These are phyloP conservation scores for Saturnia pavonia DNA, from an alignment of 2,888 invertebrate species.

Conservation along the genomic window DNA sequence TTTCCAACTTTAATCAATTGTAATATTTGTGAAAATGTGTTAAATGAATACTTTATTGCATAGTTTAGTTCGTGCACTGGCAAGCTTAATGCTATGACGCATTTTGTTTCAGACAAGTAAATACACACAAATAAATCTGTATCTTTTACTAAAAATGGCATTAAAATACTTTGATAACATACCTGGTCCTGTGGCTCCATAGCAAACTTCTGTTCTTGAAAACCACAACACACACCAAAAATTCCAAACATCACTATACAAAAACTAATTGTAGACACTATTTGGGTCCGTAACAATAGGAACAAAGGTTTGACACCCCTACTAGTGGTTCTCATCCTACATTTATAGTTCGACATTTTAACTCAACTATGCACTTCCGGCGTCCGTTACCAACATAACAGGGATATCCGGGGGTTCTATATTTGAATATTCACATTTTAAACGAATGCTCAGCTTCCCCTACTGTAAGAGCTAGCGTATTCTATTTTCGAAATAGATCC, in stretches of 20 bases:
- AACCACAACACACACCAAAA: constrained; percentile 63
- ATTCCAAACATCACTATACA: constrained; percentile 47
- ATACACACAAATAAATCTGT: no score
- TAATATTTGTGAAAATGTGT: no score
- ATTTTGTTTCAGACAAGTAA: no score
- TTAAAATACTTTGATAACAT: constrained; percentile 21
- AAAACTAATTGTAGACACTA: constrained; percentile 35
- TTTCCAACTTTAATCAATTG: no score
- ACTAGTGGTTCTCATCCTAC: constrained; percentile 58
- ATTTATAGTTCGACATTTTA: constrained; percentile 56
- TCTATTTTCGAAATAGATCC: constrained; percentile 50
- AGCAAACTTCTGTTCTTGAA: constrained; percentile 90
- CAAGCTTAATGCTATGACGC: no score
- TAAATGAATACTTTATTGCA: no score
- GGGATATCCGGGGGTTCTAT: constrained; percentile 57
- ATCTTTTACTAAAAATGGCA: no score
- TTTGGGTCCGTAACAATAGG: constrained; percentile 65
- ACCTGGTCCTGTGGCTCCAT: constrained; percentile 94
- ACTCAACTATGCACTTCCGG: constrained; percentile 36
- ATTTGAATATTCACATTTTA: constrained; percentile 66
- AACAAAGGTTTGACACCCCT: constrained; percentile 68
- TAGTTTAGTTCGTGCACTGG: no score
- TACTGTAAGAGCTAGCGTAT: constrained; percentile 34
- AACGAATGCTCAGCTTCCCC: constrained; percentile 61
- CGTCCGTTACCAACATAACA: constrained; percentile 50